Base-by-base conservation (phyloP, 1,140 invertebrate genomes). In the Atta cephalotes region DNA sequence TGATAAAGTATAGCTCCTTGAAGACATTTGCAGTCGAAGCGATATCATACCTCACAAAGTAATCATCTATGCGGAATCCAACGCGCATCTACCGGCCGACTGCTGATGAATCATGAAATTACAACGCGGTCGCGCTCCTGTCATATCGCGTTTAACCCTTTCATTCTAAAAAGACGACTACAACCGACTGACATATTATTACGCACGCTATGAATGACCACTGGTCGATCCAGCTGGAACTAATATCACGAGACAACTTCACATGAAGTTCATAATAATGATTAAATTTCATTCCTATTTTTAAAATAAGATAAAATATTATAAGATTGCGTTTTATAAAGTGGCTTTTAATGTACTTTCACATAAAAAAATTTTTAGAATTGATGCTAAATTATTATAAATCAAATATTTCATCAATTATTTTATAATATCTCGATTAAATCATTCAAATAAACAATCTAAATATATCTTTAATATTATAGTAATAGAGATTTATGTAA, bases 91-190 rank as follows among this genome's bases (percentile, higher is more conserved):
- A 45, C 35, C 35, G 53, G 16, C 53, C 79, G 21, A 35, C 79
- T 18, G 51, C 21, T 68, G 65, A 74, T 82, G 70, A 82, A 82
- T 82, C 80, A 74, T 74, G 25, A 82, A 82, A 74, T 82, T 82
- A 58, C 68, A 74, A 62, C 68, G 39, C 39, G 56, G 56, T 72
- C 53, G 56, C 39, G 25, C 68, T 82, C 53, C 71, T 72, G 63
- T 82, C 68, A 35, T 82, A 49, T 74, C 70, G 62, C 68, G 25
- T 62, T 62, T 74, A 80, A 80, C 49, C n/a, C 77, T 39, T 68
- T 68, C 77, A 68, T 68, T 80, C 77, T 68, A 68, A 80, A 51
- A 65, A 79, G 31, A 80, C 63, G n/a, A 53, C n/a, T 12, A 45
- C 21, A 12, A 18, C 62, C 58, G 25, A 79, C 62, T 35, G 77